Evolutionary conservation across 2,797 vertebrate genomes (phyloP).

Genomic region (Triplophysa yarkandensis): DNA sequence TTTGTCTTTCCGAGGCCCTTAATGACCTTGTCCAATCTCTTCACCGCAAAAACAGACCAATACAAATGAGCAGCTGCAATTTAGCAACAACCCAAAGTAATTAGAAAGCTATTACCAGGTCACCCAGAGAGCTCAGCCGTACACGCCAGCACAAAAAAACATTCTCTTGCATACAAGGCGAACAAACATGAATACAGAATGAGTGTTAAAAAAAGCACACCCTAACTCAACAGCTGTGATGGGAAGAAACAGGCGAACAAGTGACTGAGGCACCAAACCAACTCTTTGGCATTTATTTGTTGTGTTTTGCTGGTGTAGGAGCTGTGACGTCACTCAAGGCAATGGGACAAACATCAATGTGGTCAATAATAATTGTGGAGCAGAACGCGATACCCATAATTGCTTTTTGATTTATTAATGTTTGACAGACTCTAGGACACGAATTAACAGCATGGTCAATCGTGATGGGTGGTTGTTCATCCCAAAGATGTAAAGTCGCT

Average conservation of each 20-base stretch:
- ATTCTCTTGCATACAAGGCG: neutral
- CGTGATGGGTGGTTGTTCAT: neutral
- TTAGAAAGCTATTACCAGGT: conserved; percentile 60
- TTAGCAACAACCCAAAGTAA: conserved; percentile 58
- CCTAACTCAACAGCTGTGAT: conserved; percentile 23
- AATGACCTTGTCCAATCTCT: conserved; percentile 59
- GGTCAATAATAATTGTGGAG: neutral
- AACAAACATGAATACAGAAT: conserved; percentile 20
- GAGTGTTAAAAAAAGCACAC: conserved; percentile 19
- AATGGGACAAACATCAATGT: neutral
- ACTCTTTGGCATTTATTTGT: neutral
- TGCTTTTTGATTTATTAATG: neutral
- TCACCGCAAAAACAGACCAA: conserved; percentile 40
- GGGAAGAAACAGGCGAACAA: conserved; percentile 3
- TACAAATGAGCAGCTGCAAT: conserved; percentile 58
- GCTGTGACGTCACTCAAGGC: neutral
- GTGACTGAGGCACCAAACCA: conserved; percentile 10
- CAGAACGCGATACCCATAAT: neutral
- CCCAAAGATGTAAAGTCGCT: no score
- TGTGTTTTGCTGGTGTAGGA: neutral
- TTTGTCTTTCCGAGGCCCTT: conserved; percentile 37
- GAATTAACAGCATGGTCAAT: neutral
- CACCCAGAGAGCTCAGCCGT: conserved; percentile 47
- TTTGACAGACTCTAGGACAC: neutral
- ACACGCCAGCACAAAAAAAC: conserved; percentile 36